These are phyloP conservation scores for Penaeus japonicus DNA, from an alignment of 1,140 invertebrate genomes.

Conservation along the genomic window DNA sequence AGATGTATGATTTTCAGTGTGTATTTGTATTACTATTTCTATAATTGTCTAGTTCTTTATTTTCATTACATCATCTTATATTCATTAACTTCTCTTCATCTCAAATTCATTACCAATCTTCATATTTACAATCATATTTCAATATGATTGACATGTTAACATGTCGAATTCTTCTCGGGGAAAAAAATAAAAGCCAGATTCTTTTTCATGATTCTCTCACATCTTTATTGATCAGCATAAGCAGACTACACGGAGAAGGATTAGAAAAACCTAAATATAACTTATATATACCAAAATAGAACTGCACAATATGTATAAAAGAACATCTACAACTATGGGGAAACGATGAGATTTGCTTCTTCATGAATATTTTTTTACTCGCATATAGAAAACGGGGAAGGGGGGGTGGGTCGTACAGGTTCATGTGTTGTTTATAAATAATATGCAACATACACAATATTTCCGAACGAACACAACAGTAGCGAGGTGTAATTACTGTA, in stretches of 20 bases:
- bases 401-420: background rate
- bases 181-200: background rate
- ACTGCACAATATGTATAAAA: conserved; percentile 58
- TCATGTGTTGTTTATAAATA: conserved; percentile 31
- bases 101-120: background rate
- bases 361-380: conserved; percentile 26
- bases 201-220: conserved; percentile 49
- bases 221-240: conserved; percentile 56
- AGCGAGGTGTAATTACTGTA: conserved; percentile 44
- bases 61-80: background rate
- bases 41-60: background rate
- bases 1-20: background rate
- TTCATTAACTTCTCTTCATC: background rate
- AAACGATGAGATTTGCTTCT: conserved; percentile 36
- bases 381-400: conserved; percentile 38
- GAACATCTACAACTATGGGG: conserved; percentile 47
- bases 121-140: background rate
- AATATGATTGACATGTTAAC: background rate
- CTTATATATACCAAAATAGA: conserved; percentile 58
- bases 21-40: background rate
- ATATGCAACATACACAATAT: conserved; percentile 33
- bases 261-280: conserved; percentile 58
- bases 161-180: background rate
- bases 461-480: conserved; percentile 38
- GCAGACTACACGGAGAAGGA: conserved; percentile 55